phyloP scores from a whole-genome alignment of 2,888 invertebrate species.

The Caenorhabditis afra region DNA sequence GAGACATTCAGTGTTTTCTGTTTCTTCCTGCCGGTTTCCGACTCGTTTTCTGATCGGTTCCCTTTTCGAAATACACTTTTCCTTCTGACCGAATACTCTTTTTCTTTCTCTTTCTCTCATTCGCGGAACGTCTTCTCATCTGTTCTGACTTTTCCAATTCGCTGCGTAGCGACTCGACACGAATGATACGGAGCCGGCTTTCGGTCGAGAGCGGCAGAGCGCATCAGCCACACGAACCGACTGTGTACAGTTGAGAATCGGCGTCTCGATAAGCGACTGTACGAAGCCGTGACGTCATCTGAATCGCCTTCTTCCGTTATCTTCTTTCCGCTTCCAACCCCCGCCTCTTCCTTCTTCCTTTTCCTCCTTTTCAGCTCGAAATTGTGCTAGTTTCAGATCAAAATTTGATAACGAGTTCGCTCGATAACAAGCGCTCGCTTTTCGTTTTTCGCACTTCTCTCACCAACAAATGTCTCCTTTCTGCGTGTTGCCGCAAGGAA shows the following conservation, averaged over 20 bases:
- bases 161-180: no score
- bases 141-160: no score
- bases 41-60: no score
- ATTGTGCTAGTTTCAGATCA: conserved; percentile 37
- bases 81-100: not conserved
- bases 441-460: conserved; percentile 20
- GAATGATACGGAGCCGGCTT: no score
- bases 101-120: conserved; percentile 4
- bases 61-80: no score
- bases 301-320: conserved; percentile 11
- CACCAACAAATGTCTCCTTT: not conserved
- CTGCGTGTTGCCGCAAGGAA: no score
- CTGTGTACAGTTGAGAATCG: no score
- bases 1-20: not conserved
- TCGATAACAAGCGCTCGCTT: not conserved
- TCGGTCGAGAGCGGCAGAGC: no score
- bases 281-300: not conserved
- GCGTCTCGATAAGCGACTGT: no score
- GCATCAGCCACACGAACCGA: no score
- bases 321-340: not conserved
- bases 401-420: conserved; percentile 15
- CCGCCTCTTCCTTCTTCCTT: conserved; percentile 26
- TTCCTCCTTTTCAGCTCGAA: conserved; percentile 41
- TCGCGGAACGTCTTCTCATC: not conserved
- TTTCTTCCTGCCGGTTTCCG: not conserved